Evolutionary conservation across 2,113 vertebrate species (phyloP).

Genomic region (Hippopotamus amphibius): DNA sequence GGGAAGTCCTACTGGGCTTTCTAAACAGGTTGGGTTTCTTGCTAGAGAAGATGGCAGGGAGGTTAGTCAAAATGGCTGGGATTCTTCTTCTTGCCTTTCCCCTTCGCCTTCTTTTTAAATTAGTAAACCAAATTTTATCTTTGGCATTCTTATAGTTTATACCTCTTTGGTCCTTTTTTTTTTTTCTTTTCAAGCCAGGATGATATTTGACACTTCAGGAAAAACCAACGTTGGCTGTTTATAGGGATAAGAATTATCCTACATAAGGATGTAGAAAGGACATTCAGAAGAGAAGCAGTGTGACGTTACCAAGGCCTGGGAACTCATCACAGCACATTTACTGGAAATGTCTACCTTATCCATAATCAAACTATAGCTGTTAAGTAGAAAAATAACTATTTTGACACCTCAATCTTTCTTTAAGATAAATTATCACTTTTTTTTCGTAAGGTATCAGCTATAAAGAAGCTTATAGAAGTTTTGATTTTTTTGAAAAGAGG

Average conservation of each 20-base stretch:
- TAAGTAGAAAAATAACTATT: neutral
- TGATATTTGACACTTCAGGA: neutral
- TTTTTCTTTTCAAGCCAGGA: neutral
- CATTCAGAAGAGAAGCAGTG: neutral
- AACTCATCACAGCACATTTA: neutral
- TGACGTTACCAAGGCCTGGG: neutral
- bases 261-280: neutral
- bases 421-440: neutral
- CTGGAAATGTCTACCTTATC: neutral
- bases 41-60: neutral
- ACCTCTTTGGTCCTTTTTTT: neutral
- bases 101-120: neutral
- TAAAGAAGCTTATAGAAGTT: neutral
- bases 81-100: neutral
- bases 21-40: conserved; percentile 2
- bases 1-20: neutral
- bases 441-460: neutral
- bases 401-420: neutral
- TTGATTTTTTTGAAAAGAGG: neutral
- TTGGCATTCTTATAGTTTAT: neutral
- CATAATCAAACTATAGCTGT: neutral
- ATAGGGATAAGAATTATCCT: neutral
- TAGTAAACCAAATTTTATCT: neutral
- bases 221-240: neutral
- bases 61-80: neutral